phyloP scores from a whole-genome alignment of 2,888 invertebrate species.

The Rotaria socialis region DNA sequence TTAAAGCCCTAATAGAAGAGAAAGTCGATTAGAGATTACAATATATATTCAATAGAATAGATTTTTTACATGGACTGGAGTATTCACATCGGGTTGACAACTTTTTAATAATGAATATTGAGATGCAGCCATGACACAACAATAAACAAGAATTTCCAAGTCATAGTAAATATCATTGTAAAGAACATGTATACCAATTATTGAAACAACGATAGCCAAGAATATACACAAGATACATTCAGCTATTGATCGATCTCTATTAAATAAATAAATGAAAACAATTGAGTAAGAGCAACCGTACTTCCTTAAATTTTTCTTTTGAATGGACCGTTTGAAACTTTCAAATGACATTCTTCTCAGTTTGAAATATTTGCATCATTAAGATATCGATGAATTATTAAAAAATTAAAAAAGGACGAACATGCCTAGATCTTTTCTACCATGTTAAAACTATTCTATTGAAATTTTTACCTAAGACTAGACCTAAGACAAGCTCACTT shows the following conservation, averaged over 20 bases:
- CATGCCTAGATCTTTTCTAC: too few species aligned
- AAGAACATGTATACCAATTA: constrained; percentile 76
- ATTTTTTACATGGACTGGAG: constrained; percentile 76
- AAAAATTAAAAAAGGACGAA: too few species aligned
- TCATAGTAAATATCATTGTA: constrained; percentile 82
- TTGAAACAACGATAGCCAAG: constrained; percentile 77
- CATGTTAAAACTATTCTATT: too few species aligned
- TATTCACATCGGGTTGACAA: constrained; percentile 96
- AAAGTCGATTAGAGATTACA: not conserved
- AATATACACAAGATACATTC: constrained; percentile 54
- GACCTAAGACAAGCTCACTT: too few species aligned
- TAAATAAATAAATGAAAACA: constrained; percentile 36
- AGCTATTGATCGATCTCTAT: constrained; percentile 64
- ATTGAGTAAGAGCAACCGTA: too few species aligned
- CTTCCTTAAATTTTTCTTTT: too few species aligned
- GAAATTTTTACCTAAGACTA: too few species aligned
- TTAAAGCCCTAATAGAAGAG: constrained; percentile 71
- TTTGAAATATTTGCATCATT: not conserved
- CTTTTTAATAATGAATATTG: constrained; percentile 90
- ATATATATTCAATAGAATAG: not conserved
- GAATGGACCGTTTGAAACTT: too few species aligned
- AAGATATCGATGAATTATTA: too few species aligned
- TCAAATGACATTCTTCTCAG: too few species aligned
- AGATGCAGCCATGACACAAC: constrained; percentile 92
- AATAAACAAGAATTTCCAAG: constrained; percentile 85